Evolutionary conservation across 2,888 invertebrate species (phyloP).

Genomic region (Drosophila colorata): DNA sequence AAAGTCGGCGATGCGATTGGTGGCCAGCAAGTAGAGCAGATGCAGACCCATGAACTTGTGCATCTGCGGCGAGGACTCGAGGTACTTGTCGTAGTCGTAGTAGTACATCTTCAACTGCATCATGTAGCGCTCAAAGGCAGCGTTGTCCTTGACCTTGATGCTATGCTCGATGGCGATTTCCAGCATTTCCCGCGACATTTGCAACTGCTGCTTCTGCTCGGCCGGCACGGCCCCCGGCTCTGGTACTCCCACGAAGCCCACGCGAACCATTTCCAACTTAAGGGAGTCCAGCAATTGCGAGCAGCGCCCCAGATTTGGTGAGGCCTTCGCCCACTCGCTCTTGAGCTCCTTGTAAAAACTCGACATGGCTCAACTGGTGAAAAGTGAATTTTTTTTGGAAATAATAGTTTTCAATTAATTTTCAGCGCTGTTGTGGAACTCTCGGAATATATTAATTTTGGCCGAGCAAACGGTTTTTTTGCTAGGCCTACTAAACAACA

Average conservation of each 20-base stretch:
- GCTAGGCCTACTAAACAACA: neutral
- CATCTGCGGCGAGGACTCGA: constrained; percentile 57
- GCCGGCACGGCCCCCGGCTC: neutral
- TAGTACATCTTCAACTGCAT: constrained; percentile 68
- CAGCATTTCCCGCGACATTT: constrained; percentile 58
- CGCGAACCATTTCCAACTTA: constrained; percentile 60
- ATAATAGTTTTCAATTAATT: neutral
- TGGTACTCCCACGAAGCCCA: constrained; percentile 28
- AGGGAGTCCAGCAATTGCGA: constrained; percentile 49
- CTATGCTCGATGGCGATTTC: constrained; percentile 73
- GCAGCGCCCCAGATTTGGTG: constrained; percentile 56
- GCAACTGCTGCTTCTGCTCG: constrained; percentile 37
- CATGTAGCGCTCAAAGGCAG: constrained; percentile 71
- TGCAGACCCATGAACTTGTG: constrained; percentile 70
- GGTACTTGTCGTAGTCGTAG: constrained; percentile 61
- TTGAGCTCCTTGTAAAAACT: constrained; percentile 59
- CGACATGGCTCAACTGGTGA: constrained; percentile 29
- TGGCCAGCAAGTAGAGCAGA: constrained; percentile 68
- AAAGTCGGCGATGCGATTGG: constrained; percentile 71
- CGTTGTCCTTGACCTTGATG: constrained; percentile 61
- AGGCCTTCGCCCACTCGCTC: constrained; percentile 59
- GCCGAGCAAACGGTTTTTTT: neutral
- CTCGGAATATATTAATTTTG: neutral
- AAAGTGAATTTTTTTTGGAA: constrained; percentile 7
- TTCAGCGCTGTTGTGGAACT: too few species aligned